Evolutionary conservation across 2,888 invertebrate species (phyloP).

Genomic region (Phaonia tiefii): DNA sequence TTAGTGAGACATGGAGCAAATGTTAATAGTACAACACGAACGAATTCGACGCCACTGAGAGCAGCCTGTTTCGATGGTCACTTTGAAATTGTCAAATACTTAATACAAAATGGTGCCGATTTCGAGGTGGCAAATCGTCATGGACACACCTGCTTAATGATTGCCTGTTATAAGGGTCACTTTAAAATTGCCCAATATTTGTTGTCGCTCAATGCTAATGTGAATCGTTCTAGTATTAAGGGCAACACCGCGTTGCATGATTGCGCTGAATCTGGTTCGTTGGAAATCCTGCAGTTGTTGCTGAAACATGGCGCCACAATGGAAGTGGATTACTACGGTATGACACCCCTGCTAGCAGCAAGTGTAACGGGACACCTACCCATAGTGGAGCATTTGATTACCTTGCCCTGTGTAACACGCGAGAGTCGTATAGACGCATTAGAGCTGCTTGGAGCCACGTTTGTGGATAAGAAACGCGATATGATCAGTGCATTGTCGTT

Average conservation of each 20-base stretch:
- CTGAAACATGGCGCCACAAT: slow-evolving; percentile 93
- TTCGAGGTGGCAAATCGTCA: slow-evolving; percentile 97
- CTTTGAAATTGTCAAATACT: slow-evolving; percentile 95
- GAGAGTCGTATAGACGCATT: slow-evolving; percentile 93
- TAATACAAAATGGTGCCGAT: slow-evolving; percentile 95
- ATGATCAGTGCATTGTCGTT: slow-evolving; percentile 93
- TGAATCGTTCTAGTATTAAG: slow-evolving; percentile 95
- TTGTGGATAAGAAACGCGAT: slow-evolving; percentile 97
- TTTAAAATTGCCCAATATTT: slow-evolving; percentile 94
- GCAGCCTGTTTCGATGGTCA: slow-evolving; percentile 99
- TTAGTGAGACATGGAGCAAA: slow-evolving; percentile 92
- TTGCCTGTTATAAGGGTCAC: slow-evolving; percentile 98
- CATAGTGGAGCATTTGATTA: slow-evolving; percentile 95
- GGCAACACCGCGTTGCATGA: slow-evolving; percentile 98
- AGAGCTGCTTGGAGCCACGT: slow-evolving; percentile 95
- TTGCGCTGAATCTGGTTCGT: slow-evolving; percentile 96
- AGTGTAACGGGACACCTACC: slow-evolving; percentile 95
- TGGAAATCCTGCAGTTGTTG: slow-evolving; percentile 94
- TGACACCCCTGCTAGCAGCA: slow-evolving; percentile 97
- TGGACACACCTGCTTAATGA: slow-evolving; percentile 98
- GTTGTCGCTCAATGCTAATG: slow-evolving; percentile 91
- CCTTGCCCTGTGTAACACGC: slow-evolving; percentile 86
- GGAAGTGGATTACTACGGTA: slow-evolving; percentile 97
- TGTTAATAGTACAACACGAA: slow-evolving; percentile 96
- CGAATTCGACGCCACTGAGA: slow-evolving; percentile 95